Percentiles rank a stretch among this genome's conserved stretches.
These are phyloP conservation scores for Schizothorax lantsangensis DNA, from an alignment of 2,797 vertebrate species.

Conservation along the genomic window DNA sequence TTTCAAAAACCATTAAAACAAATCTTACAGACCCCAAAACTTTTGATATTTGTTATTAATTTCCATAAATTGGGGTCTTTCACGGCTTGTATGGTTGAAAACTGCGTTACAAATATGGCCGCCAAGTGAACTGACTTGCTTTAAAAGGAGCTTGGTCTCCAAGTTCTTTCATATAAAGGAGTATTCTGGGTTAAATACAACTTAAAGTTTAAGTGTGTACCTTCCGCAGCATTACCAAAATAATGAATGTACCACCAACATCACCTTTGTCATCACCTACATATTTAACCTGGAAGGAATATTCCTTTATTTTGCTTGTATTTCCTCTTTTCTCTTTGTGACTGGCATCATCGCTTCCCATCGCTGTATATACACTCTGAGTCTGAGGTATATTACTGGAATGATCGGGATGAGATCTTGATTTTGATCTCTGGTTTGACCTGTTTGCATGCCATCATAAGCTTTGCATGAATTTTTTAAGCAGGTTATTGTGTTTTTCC, in stretches of 20 bases:
- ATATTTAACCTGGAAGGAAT: constrained; percentile 4
- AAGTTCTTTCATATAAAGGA: constrained; percentile 15
- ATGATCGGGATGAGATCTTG: background rate
- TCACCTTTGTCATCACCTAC: too few relatives aligned
- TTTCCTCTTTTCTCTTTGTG: background rate
- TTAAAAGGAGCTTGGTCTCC: background rate
- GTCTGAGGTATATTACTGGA: background rate
- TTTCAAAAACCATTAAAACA: background rate
- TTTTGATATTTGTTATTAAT: background rate
- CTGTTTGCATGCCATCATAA: constrained; percentile 19
- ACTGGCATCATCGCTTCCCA: background rate
- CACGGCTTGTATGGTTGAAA: background rate
- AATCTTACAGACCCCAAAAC: background rate
- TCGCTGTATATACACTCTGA: background rate
- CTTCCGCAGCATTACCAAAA: background rate
- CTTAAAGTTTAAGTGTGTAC: background rate
- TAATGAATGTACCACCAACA: background rate
- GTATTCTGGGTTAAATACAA: constrained; percentile 15
- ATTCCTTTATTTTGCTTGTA: constrained; percentile 26
- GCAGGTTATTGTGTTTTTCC: background rate
- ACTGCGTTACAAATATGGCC: background rate
- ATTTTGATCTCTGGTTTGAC: background rate
- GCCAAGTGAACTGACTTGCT: constrained; percentile 15
- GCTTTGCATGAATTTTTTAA: constrained; percentile 21
- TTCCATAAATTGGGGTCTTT: background rate